phyloP scores from a whole-genome alignment of 2,888 invertebrate genomes.

The Tortricodes alternella region DNA sequence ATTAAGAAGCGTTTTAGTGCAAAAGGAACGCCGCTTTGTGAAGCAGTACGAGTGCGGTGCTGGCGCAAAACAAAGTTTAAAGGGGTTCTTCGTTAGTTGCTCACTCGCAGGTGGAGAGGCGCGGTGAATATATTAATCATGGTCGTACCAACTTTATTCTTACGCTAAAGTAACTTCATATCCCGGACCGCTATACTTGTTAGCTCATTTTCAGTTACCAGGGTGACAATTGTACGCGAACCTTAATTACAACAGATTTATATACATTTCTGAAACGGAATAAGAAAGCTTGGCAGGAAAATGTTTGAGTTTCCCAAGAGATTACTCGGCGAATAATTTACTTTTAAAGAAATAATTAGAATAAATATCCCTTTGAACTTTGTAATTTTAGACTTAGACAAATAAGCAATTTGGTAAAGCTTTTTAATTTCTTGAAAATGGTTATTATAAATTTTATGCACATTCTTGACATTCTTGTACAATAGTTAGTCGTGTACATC shows the following conservation, averaged over 20 bases:
- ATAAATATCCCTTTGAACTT: constrained; percentile 1
- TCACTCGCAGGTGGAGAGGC: constrained; percentile 60
- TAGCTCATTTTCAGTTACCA: background rate
- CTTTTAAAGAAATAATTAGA: constrained; percentile 6
- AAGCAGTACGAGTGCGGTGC: constrained; percentile 60
- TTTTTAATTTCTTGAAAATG: too few species aligned
- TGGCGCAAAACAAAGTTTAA: constrained; percentile 68
- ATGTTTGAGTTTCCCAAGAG: background rate
- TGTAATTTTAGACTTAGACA: background rate
- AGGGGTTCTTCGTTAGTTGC: constrained; percentile 74
- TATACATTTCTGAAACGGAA: constrained; percentile 11
- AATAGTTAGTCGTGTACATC: too few species aligned
- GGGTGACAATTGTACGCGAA: background rate
- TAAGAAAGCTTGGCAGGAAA: constrained; percentile 4
- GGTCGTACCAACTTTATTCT: constrained; percentile 36
- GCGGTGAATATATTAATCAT: constrained; percentile 46
- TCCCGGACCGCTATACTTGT: constrained; percentile 11
- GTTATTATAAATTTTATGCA: too few species aligned
- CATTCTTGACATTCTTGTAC: too few species aligned
- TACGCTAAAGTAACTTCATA: constrained; percentile 27
- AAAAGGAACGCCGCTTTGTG: constrained; percentile 68
- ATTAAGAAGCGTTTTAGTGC: constrained; percentile 73
- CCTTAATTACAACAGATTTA: background rate
- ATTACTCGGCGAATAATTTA: constrained; percentile 1
- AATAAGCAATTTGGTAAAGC: background rate